A percentile compares a stretch with the other conserved stretches of the same genome.
These are phyloP conservation scores for Berghia stephanieae DNA, from an alignment of 1,140 invertebrate genomes.

Conservation along the genomic window DNA sequence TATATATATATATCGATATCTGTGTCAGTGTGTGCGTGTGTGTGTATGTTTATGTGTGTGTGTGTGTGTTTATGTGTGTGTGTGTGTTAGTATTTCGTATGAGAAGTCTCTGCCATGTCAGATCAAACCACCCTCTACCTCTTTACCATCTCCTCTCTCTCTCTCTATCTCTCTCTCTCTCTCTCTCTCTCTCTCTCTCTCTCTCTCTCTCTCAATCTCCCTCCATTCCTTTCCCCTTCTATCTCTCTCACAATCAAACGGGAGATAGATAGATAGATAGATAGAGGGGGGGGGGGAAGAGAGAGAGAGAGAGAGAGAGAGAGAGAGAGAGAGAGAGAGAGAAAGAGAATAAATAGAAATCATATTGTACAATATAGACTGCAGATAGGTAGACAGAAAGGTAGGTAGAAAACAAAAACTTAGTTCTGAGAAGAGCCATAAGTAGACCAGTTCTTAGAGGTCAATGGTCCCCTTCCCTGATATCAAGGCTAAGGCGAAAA, in stretches of 20 bases:
- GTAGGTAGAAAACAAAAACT: too few species aligned
- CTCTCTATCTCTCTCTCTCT: slow-evolving; percentile 19
- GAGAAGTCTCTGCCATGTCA: too few species aligned
- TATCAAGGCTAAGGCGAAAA: too few species aligned
- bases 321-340: slow-evolving; percentile 5
- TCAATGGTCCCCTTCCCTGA: background rate
- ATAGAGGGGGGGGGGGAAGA: background rate
- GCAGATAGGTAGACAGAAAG: too few species aligned
- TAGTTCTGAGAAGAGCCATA: background rate
- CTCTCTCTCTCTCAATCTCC: too few species aligned
- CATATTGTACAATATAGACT: background rate
- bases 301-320: background rate
- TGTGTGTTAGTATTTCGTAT: background rate
- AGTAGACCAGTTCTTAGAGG: background rate
- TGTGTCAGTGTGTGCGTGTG: too few species aligned
- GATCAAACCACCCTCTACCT: background rate
- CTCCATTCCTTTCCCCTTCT: background rate
- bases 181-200: slow-evolving; percentile 19
- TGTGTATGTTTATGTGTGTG: too few species aligned
- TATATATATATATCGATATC: too few species aligned
- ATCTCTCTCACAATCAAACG: background rate
- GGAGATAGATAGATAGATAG: too few species aligned
- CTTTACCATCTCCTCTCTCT: background rate
- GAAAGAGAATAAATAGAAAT: background rate
- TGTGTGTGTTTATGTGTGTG: too few species aligned